Evolutionary conservation across 2,113 vertebrate genomes (phyloP).

Genomic region (Paralichthys olivaceus): DNA sequence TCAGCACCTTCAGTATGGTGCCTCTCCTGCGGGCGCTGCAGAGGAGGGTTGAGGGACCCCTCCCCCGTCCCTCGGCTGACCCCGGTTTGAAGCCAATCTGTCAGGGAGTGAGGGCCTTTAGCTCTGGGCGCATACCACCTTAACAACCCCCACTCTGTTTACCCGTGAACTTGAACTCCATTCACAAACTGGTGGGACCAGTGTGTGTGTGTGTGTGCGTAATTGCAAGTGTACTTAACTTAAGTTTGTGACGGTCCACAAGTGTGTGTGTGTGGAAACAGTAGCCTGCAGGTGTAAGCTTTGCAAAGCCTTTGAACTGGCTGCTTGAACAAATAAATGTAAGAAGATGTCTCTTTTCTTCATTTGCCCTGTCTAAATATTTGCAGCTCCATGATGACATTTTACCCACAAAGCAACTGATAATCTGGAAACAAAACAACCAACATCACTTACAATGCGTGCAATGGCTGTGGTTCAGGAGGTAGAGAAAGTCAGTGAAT

Average conservation of each 20-base stretch:
- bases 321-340: constrained; percentile 22
- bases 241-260: not conserved
- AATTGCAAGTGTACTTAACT: not conserved
- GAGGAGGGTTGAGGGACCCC: constrained; percentile 2
- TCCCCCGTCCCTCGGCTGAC: constrained; percentile 36
- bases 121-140: constrained; percentile 44
- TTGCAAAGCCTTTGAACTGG: constrained; percentile 28
- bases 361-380: constrained; percentile 22
- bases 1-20: constrained; percentile 15
- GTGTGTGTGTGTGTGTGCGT: constrained; percentile 1
- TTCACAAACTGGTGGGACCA: constrained; percentile 56
- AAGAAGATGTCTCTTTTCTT: constrained; percentile 12
- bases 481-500: not conserved
- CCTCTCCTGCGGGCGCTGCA: constrained; percentile 10
- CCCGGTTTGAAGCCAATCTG: constrained; percentile 29
- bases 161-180: constrained; percentile 73
- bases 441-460: not conserved
- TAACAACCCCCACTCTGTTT: constrained; percentile 16
- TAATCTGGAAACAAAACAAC: not conserved
- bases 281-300: constrained; percentile 12
- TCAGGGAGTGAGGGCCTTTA: constrained; percentile 20
- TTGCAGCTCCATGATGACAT: not conserved
- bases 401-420: not conserved
- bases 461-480: not conserved
- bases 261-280: not conserved